phyloP scores from a whole-genome alignment of 2,797 vertebrate genomes.

The Platyrinchus mystaceus region DNA sequence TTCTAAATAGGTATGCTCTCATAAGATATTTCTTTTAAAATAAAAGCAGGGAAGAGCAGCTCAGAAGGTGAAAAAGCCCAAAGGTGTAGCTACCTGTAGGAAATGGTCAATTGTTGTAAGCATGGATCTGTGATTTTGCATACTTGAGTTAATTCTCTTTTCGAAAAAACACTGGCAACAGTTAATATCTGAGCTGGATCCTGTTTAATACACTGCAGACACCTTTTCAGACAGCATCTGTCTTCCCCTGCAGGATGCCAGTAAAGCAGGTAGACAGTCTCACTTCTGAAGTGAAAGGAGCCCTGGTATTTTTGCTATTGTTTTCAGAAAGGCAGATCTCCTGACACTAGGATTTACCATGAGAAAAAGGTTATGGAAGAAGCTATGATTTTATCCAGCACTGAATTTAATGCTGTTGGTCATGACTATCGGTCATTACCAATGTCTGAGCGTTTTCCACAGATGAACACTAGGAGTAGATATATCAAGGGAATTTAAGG shows the following conservation, averaged over 20 bases:
- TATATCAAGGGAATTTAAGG: background rate
- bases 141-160: background rate
- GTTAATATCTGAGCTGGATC: constrained; percentile 26
- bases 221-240: constrained; percentile 66
- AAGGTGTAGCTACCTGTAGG: background rate
- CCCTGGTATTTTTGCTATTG: background rate
- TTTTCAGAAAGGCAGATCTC: background rate
- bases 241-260: constrained; percentile 60
- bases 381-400: background rate
- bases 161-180: background rate
- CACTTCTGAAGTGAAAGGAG: constrained; percentile 10
- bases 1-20: background rate
- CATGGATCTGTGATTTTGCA: constrained; percentile 6
- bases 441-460: background rate
- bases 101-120: constrained; percentile 15
- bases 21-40: constrained; percentile 14
- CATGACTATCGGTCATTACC: background rate
- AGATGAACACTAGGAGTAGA: background rate
- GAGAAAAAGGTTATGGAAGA: background rate
- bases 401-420: background rate
- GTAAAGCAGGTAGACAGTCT: constrained; percentile 55
- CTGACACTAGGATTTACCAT: background rate
- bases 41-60: background rate
- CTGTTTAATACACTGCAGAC: constrained; percentile 55
- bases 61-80: background rate